These are phyloP conservation scores for Rhopalosiphum padi DNA, from an alignment of 1,140 invertebrate species.

Conservation along the genomic window DNA sequence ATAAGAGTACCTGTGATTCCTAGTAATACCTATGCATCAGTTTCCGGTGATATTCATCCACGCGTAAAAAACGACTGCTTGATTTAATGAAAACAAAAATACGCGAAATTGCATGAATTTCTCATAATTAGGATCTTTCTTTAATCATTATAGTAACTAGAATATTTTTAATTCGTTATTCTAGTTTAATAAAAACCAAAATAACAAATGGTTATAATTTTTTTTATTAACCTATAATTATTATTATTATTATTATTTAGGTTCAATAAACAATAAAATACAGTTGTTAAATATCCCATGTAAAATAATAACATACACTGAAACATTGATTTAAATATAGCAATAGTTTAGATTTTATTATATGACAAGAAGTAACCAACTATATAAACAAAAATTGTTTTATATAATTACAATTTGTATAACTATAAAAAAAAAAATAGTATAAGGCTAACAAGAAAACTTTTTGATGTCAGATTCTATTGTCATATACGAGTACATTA, in stretches of 20 bases:
- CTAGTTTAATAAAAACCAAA: too few species aligned
- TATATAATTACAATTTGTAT: neutral
- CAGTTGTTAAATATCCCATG: neutral
- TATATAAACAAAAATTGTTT: too few species aligned
- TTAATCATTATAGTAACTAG: neutral
- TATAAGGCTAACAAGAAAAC: neutral
- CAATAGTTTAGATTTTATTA: neutral
- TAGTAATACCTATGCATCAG: neutral
- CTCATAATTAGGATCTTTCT: neutral
- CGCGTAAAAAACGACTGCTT: conserved; percentile 15
- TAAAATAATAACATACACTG: neutral
- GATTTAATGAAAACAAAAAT: neutral
- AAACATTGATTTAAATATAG: neutral
- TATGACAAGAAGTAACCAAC: neutral
- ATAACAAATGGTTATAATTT: neutral
- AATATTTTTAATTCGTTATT: neutral
- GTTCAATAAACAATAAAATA: neutral
- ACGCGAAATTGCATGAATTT: neutral
- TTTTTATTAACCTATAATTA: neutral
- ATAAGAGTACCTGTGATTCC: neutral
- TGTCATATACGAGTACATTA: too few species aligned
- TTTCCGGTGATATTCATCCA: conserved; percentile 28
- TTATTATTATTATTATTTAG: neutral
- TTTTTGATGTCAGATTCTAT: neutral
- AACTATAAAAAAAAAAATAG: neutral